A percentile compares a stretch with the other conserved stretches of the same genome.
Evolutionary conservation across 2,888 invertebrate species (phyloP).

Genomic region (Drosophila dives): DNA sequence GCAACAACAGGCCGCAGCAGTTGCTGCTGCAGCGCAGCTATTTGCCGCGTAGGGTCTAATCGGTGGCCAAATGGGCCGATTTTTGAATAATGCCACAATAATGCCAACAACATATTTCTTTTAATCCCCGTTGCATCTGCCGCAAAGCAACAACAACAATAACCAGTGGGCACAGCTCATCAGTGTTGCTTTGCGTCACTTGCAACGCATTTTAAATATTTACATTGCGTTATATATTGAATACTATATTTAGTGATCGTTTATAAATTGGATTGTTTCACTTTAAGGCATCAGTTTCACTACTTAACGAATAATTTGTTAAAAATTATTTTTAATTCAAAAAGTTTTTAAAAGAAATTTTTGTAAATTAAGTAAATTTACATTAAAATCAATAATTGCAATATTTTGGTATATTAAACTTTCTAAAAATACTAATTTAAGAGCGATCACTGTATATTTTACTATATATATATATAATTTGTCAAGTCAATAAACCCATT

Average conservation of each 20-base stretch:
- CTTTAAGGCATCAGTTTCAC: not conserved
- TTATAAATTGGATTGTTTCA: not conserved
- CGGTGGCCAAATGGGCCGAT: slow-evolving; percentile 84
- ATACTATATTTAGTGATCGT: not conserved
- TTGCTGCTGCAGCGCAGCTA: slow-evolving; percentile 77
- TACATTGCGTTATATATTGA: not conserved
- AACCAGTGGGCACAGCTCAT: slow-evolving; percentile 22
- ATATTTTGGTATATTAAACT: not conserved
- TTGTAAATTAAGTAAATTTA: not conserved
- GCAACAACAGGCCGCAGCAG: slow-evolving; percentile 74
- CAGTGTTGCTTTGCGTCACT: slow-evolving; percentile 29
- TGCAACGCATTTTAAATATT: slow-evolving; percentile 30
- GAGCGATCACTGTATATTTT: slow-evolving; percentile 4
- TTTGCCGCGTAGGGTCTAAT: slow-evolving; percentile 82
- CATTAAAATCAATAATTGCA: not conserved
- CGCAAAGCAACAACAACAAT: slow-evolving; percentile 37
- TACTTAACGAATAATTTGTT: not conserved
- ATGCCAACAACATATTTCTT: slow-evolving; percentile 83
- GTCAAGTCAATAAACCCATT: slow-evolving; percentile 9
- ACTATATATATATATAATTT: not conserved
- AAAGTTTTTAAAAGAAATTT: not conserved
- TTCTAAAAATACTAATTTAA: not conserved
- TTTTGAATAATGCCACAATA: slow-evolving; percentile 82
- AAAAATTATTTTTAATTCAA: not conserved
- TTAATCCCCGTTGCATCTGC: slow-evolving; percentile 62